Conservation (phyloP, 1,140 invertebrate species). For the Harpegnathos saltator region DNA sequence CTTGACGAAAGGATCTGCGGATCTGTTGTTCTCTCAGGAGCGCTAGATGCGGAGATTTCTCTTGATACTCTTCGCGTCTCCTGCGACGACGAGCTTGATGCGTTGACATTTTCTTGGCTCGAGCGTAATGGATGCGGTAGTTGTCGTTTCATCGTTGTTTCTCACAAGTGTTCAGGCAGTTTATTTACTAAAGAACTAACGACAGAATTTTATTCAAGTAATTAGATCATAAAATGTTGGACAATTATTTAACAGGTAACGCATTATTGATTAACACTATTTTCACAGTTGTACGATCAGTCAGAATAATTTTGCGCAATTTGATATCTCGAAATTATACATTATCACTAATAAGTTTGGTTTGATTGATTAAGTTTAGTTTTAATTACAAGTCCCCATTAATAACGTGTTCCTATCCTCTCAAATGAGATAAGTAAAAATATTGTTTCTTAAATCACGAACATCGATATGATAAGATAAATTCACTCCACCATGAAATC, state of each 20-base stretch:
- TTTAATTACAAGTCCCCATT: background rate
- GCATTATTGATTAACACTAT: background rate
- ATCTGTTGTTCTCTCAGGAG: background rate
- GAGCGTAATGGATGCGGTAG: background rate
- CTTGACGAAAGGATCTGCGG: background rate
- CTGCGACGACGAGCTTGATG: background rate
- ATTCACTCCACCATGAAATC: background rate
- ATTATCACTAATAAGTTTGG: too few species aligned
- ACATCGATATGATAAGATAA: too few species aligned
- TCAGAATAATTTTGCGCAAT: background rate
- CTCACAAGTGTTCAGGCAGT: background rate
- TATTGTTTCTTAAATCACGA: too few species aligned
- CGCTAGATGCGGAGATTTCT: background rate
- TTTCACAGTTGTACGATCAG: background rate
- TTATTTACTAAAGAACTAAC: background rate
- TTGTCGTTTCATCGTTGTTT: conserved; percentile 36
- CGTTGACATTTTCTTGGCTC: background rate
- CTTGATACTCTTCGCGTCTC: background rate
- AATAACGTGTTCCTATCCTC: background rate
- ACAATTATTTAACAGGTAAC: background rate
- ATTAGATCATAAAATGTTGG: background rate
- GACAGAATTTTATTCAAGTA: background rate
- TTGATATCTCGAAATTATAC: background rate
- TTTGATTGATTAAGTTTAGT: too few species aligned
- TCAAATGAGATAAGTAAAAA: background rate